Percentiles rank a stretch among this genome's conserved stretches.
These are phyloP conservation scores for Pantherophis guttatus DNA, from an alignment of 2,113 vertebrate species.

Conservation along the genomic window DNA sequence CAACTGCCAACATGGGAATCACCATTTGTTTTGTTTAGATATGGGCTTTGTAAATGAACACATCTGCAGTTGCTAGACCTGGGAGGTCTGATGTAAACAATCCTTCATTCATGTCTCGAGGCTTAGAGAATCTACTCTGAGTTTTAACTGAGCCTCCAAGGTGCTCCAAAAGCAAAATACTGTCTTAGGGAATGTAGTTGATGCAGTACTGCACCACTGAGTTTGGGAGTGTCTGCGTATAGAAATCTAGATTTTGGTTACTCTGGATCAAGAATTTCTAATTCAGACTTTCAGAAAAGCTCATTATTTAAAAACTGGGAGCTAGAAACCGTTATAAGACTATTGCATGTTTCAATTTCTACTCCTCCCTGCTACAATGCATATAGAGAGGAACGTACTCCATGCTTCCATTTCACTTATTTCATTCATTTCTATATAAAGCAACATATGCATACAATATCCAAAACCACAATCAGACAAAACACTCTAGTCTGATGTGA, in stretches of 20 bases:
- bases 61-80: background rate
- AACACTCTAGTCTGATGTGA: background rate
- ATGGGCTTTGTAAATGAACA: background rate
- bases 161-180: background rate
- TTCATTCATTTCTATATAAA: background rate
- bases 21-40: background rate
- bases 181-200: background rate
- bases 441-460: background rate
- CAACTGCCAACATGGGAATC: background rate
- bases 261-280: background rate
- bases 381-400: background rate
- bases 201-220: background rate
- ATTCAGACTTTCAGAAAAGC: background rate
- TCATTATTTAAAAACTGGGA: background rate
- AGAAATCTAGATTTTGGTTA: background rate
- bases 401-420: background rate
- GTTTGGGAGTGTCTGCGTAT: background rate
- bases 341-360: background rate
- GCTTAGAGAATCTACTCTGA: background rate
- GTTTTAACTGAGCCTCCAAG: background rate
- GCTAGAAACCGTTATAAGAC: background rate
- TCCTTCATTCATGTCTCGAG: background rate
- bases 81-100: background rate
- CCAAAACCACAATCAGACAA: background rate
- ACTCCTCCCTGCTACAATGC: background rate